phyloP scores from a whole-genome alignment of 2,113 vertebrate genomes.

The Plecturocebus donacophilus region DNA sequence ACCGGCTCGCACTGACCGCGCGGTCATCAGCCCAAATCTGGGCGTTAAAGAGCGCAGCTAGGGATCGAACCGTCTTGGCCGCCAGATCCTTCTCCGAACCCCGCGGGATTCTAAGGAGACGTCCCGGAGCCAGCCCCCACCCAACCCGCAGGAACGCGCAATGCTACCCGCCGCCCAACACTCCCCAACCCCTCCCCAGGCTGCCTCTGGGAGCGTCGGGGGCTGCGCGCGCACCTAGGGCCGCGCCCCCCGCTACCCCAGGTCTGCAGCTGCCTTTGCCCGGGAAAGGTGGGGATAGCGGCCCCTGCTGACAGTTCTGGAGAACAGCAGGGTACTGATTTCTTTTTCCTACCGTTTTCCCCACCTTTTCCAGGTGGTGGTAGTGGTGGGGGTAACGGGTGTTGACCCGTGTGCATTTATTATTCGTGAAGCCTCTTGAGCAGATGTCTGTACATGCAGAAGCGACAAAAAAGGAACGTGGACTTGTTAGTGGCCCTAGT shows the following conservation, averaged over 20 bases:
- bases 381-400: background rate
- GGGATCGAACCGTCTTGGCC: background rate
- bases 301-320: conserved; percentile 67
- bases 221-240: conserved; percentile 64
- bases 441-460: background rate
- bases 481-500: background rate
- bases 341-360: background rate
- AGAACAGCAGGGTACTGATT: conserved; percentile 8
- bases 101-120: too few species aligned
- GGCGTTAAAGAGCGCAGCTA: background rate
- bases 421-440: background rate
- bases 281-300: conserved; percentile 63
- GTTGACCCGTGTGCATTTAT: background rate
- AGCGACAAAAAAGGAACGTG: background rate
- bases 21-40: background rate
- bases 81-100: background rate
- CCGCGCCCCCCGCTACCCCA: background rate
- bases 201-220: accelerated
- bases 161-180: accelerated
- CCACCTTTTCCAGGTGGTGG: conserved; percentile 27
- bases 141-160: accelerated
- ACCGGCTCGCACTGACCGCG: background rate
- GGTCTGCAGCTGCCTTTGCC: background rate
- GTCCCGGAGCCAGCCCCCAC: accelerated
- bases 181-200: accelerated